Conservation (phyloP, 2,888 invertebrate genomes). For the Caenorhabditis sp. region DNA sequence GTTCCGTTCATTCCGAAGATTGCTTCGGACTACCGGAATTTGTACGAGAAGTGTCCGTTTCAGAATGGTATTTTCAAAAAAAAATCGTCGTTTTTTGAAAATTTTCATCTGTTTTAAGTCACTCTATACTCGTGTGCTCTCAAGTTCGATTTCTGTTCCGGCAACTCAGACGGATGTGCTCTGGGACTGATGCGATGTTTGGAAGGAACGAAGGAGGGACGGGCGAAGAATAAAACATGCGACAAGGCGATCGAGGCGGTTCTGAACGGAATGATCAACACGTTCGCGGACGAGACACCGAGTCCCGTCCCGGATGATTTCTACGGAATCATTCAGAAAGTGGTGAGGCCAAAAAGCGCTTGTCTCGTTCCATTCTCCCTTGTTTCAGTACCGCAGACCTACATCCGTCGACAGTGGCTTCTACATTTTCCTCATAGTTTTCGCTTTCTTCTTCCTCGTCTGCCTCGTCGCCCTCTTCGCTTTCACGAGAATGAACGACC, state of each 20-base stretch:
- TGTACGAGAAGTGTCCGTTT: background rate
- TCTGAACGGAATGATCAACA: background rate
- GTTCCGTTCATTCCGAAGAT: background rate
- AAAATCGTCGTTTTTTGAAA: background rate
- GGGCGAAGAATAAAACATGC: background rate
- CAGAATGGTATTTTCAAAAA: background rate
- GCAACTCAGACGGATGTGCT: background rate
- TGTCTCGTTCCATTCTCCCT: too few species aligned
- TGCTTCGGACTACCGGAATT: background rate
- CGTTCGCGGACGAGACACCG: too few species aligned
- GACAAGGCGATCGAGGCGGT: slow-evolving; percentile 5
- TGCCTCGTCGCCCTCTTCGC: background rate
- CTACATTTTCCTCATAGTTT: background rate
- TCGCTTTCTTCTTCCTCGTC: background rate
- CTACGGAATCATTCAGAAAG: too few species aligned
- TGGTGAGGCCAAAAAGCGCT: too few species aligned
- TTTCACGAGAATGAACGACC: background rate
- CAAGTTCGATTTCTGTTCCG: slow-evolving; percentile 9
- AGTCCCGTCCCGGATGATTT: too few species aligned
- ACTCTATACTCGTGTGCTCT: slow-evolving; percentile 22
- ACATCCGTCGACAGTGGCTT: background rate
- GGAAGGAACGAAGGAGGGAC: background rate
- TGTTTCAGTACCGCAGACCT: background rate
- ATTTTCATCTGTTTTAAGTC: background rate
- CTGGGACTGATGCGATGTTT: slow-evolving; percentile 6